Percentiles rank a stretch among this genome's conserved stretches.
Conservation (phyloP, 1,140 invertebrate species). For the Venustaconcha ellipsiformis region DNA sequence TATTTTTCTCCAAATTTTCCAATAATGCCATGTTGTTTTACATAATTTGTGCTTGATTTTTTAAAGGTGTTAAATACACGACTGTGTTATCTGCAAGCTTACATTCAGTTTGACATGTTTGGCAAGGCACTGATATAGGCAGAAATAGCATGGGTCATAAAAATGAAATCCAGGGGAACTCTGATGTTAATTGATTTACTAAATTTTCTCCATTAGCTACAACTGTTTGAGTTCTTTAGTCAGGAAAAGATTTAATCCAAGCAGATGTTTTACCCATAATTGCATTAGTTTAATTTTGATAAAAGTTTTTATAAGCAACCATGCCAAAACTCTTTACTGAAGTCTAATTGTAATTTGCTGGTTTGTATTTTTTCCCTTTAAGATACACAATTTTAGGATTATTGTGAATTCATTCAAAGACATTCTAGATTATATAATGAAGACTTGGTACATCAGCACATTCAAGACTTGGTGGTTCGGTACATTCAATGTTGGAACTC, state of each 20-base stretch:
- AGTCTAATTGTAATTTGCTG: slow-evolving; percentile 27
- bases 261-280: slow-evolving; percentile 8
- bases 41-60: too few species aligned
- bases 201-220: slow-evolving; percentile 18
- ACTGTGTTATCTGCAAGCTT: too few species aligned
- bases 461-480: too few species aligned
- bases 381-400: neutral
- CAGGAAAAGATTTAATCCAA: slow-evolving; percentile 32
- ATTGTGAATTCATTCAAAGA: too few species aligned
- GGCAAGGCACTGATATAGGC: slow-evolving; percentile 36
- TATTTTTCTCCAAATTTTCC: too few species aligned
- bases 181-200: slow-evolving; percentile 13
- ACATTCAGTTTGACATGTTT: too few species aligned
- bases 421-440: too few species aligned
- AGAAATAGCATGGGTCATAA: slow-evolving; percentile 30
- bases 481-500: too few species aligned
- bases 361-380: slow-evolving; percentile 15
- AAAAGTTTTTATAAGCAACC: slow-evolving; percentile 29
- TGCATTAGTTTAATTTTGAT: slow-evolving; percentile 17
- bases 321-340: slow-evolving; percentile 34
- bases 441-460: too few species aligned
- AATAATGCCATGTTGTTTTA: too few species aligned
- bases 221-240: slow-evolving; percentile 26
- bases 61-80: too few species aligned
- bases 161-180: slow-evolving; percentile 35